Percentiles rank a stretch among this genome's conserved stretches.
Conservation (phyloP, 2,113 vertebrate genomes). For the Herpailurus yagouaroundi region DNA sequence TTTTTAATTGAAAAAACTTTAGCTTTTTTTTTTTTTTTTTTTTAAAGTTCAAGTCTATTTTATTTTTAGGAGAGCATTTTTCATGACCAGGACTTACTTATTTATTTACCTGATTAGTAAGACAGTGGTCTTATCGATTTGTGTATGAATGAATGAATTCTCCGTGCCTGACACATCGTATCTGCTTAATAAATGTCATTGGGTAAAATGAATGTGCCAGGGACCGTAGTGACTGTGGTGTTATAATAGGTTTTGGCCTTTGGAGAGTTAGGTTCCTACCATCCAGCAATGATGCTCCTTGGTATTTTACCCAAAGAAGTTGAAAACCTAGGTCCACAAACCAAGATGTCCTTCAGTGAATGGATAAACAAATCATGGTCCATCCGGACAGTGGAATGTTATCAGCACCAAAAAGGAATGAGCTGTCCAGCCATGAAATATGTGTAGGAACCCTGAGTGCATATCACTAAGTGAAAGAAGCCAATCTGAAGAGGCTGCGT, state of each 20-base stretch:
- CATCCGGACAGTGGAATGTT: background rate
- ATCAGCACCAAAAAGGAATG: background rate
- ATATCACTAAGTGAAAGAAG: background rate
- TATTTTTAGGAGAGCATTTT: background rate
- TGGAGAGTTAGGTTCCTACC: background rate
- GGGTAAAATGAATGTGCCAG: background rate
- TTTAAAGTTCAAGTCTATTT: background rate
- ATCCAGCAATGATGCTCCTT: background rate
- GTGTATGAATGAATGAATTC: background rate
- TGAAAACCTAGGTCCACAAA: background rate
- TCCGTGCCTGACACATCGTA: rapidly evolving
- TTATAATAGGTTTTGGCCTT: background rate
- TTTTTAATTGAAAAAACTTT: background rate
- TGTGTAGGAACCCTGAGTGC: background rate
- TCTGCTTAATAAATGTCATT: background rate
- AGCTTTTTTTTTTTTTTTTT: background rate
- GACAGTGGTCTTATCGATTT: background rate
- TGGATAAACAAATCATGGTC: background rate
- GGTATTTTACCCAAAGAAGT: background rate
- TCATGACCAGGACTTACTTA: rapidly evolving
- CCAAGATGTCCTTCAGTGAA: background rate
- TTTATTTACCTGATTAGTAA: background rate
- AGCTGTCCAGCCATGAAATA: background rate
- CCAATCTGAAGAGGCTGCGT: background rate
- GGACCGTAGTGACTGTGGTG: background rate